A percentile compares a stretch with the other conserved stretches of the same genome.
Evolutionary conservation across 1,140 invertebrate species (phyloP).

Genomic region (Brachionus asplanchnoidis): DNA sequence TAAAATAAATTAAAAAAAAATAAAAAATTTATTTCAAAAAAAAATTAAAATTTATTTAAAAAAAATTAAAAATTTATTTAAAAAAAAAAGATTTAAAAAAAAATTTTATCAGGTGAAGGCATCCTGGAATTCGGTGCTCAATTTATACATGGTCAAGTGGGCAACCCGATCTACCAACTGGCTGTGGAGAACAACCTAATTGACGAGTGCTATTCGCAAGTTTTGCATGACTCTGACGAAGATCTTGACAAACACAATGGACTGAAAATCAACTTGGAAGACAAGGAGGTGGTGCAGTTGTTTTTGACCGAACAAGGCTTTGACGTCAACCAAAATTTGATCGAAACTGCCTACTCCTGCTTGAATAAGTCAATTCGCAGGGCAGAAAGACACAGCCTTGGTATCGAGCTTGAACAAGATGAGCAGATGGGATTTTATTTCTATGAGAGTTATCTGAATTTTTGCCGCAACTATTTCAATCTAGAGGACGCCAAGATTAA

Average conservation of each 20-base stretch:
- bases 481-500: not conserved
- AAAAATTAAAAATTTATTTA: not conserved
- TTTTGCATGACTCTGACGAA: not conserved
- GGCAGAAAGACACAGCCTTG: not conserved
- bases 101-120: not conserved
- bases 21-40: not conserved
- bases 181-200: constrained; percentile 54
- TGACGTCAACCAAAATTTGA: not conserved
- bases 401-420: not conserved
- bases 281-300: not conserved
- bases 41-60: not conserved
- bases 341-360: not conserved
- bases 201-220: not conserved
- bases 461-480: not conserved
- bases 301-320: not conserved
- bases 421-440: not conserved
- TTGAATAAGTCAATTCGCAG: not conserved
- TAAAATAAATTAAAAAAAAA: not conserved
- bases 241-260: constrained; percentile 22
- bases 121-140: constrained; percentile 8
- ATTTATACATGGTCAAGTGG: constrained; percentile 56
- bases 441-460: not conserved
- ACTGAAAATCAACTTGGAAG: constrained; percentile 19
- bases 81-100: not conserved
- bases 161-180: constrained; percentile 55